A percentile compares a stretch with the other conserved stretches of the same genome.
These are phyloP conservation scores for Phrynosoma platyrhinos DNA, from an alignment of 2,113 vertebrate genomes.

Conservation along the genomic window DNA sequence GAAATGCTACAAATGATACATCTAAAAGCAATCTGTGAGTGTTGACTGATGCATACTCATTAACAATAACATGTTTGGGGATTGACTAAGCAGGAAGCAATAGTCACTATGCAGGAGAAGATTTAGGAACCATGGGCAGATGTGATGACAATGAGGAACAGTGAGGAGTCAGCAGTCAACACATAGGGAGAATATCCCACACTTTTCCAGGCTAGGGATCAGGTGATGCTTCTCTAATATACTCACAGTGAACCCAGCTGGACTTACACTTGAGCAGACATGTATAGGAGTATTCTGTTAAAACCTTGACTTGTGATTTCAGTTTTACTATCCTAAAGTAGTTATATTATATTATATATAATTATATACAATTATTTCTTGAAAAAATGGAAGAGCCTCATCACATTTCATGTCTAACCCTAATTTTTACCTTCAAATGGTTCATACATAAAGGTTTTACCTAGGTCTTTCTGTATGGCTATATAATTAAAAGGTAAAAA, in stretches of 20 bases:
- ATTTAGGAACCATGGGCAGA: neutral
- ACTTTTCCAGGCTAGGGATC: neutral
- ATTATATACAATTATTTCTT: neutral
- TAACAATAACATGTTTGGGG: neutral
- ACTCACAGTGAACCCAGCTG: too few species aligned
- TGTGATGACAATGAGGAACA: too few species aligned
- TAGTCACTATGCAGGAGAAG: neutral
- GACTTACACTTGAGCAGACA: too few species aligned
- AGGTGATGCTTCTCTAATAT: too few species aligned
- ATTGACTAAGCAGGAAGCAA: neutral
- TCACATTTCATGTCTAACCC: constrained; percentile 13
- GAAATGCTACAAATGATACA: neutral
- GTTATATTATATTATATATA: too few species aligned
- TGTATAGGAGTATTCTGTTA: too few species aligned
- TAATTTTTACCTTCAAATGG: constrained; percentile 34
- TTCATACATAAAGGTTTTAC: constrained; percentile 37
- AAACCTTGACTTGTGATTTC: neutral
- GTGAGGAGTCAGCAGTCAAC: too few species aligned
- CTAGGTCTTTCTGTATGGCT: constrained; percentile 34
- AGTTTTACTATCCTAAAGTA: neutral
- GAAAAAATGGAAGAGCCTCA: neutral
- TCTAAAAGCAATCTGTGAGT: neutral
- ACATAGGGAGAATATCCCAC: too few species aligned
- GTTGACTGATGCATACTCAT: neutral
- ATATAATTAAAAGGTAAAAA: constrained; percentile 18